Conservation (phyloP, 2,113 vertebrate genomes). For the Zapornia atra region DNA sequence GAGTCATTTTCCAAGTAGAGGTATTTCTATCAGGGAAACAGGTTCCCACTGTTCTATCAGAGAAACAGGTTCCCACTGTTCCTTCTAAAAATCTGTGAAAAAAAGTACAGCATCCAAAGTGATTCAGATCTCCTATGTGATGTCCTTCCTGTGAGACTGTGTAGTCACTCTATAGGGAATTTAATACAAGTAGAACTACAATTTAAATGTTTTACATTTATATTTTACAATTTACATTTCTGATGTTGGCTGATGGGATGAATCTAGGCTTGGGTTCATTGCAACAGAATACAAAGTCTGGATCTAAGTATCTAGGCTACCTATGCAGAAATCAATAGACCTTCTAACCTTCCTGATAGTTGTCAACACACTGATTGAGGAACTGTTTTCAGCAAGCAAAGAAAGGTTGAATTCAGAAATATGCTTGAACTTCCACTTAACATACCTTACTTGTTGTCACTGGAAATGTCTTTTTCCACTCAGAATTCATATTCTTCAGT, state of each 20-base stretch:
- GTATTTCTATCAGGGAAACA: neutral
- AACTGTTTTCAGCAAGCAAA: neutral
- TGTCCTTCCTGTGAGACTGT: neutral
- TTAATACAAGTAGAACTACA: neutral
- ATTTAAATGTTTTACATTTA: neutral
- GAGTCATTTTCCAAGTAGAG: neutral
- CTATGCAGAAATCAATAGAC: neutral
- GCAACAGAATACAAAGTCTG: neutral
- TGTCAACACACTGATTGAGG: neutral
- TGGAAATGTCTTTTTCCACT: neutral
- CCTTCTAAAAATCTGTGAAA: neutral
- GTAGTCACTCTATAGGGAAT: neutral
- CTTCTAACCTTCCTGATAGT: neutral
- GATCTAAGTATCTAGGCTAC: neutral
- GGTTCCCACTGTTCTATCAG: too few relatives aligned
- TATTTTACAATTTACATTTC: neutral
- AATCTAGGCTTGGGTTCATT: neutral
- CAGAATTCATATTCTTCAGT: neutral
- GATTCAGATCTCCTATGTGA: neutral
- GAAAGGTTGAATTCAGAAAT: neutral
- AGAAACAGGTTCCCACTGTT: neutral
- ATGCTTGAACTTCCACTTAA: neutral
- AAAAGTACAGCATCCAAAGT: neutral
- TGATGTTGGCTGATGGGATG: neutral
- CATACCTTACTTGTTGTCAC: neutral